A percentile compares a stretch with the other conserved stretches of the same genome.
Evolutionary conservation across 2,113 vertebrate species (phyloP).

Genomic region (Phyllostomus hastatus): DNA sequence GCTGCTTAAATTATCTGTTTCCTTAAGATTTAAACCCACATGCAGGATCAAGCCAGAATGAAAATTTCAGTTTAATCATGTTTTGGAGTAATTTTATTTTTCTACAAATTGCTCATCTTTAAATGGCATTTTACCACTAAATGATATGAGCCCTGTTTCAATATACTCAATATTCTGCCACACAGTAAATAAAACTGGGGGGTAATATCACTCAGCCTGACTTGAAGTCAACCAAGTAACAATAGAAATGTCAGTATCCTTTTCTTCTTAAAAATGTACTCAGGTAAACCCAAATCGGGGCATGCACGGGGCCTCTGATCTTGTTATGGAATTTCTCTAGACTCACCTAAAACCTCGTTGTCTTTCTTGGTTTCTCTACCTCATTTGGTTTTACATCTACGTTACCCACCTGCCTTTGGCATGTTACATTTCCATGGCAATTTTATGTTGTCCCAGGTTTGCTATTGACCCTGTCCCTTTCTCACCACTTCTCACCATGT

Average conservation of each 20-base stretch:
- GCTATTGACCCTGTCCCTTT: background rate
- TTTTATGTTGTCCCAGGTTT: background rate
- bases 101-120: background rate
- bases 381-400: background rate
- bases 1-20: background rate
- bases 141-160: background rate
- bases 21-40: background rate
- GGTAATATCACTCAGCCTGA: background rate
- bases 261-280: background rate
- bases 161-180: background rate
- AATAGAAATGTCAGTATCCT: background rate
- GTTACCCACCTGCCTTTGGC: background rate
- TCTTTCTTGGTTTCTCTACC: background rate
- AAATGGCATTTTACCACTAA: background rate
- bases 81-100: background rate
- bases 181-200: background rate
- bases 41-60: background rate
- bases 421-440: background rate
- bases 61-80: background rate
- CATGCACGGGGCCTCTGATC: rapidly evolving
- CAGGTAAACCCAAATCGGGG: background rate
- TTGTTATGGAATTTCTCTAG: background rate
- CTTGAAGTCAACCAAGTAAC: background rate
- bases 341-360: background rate
- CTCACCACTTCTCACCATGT: background rate